Percentiles rank a stretch among this genome's conserved stretches.
These are phyloP conservation scores for Onychostoma macrolepis DNA, from an alignment of 2,113 vertebrate species.

Conservation along the genomic window DNA sequence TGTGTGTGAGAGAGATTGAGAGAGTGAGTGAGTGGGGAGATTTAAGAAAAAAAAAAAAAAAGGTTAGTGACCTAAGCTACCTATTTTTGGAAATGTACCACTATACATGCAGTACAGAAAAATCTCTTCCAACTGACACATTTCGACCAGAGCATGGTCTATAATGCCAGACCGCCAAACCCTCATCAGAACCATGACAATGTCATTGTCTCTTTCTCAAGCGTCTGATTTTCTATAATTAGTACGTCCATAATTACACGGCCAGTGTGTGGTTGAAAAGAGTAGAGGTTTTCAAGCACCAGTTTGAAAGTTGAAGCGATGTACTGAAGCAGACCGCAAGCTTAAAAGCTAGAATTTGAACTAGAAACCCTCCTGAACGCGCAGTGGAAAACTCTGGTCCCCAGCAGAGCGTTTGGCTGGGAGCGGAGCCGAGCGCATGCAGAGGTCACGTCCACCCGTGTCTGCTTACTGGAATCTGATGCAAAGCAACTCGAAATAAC, in stretches of 20 bases:
- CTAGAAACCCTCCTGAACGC: too few species aligned
- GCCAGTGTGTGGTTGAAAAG: not conserved
- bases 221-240: constrained; percentile 11
- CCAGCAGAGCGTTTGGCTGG: not conserved
- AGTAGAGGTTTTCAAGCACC: constrained; percentile 10
- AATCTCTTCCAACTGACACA: not conserved
- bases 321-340: not conserved
- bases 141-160: not conserved
- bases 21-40: too few species aligned
- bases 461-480: constrained; percentile 32
- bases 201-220: not conserved
- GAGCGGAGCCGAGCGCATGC: not conserved
- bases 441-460: not conserved
- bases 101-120: not conserved
- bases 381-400: not conserved
- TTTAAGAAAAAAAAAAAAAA: too few species aligned
- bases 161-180: not conserved
- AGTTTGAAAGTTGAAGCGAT: not conserved
- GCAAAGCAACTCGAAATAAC: not conserved
- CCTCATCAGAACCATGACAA: not conserved
- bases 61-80: too few species aligned
- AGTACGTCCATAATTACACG: constrained; percentile 29
- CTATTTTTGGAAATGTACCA: not conserved
- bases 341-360: not conserved
- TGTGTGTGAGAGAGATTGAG: too few species aligned